A percentile compares a stretch with the other conserved stretches of the same genome.
Evolutionary conservation across 2,797 vertebrate genomes (phyloP).

Genomic region (Dermochelys coriacea): DNA sequence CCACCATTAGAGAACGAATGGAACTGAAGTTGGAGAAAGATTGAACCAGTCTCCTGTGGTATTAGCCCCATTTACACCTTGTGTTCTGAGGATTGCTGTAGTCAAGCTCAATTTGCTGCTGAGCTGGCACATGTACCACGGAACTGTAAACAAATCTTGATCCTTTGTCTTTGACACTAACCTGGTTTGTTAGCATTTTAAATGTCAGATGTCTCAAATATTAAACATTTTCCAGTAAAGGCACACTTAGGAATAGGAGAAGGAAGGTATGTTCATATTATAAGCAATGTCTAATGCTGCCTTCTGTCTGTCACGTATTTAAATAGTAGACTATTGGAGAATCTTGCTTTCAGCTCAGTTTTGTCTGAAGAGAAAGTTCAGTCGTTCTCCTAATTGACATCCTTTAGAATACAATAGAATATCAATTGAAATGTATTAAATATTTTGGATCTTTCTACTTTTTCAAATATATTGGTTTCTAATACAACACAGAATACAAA

Average conservation of each 20-base stretch:
- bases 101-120: background rate
- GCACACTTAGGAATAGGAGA: slow-evolving; percentile 41
- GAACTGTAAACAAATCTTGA: slow-evolving; percentile 5
- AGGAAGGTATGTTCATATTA: background rate
- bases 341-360: slow-evolving; percentile 44
- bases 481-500: too few species aligned
- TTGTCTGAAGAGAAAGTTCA: background rate
- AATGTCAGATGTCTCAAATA: background rate
- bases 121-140: slow-evolving; percentile 8
- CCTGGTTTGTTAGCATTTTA: slow-evolving; percentile 33
- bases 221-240: background rate
- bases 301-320: background rate
- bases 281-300: background rate
- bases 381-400: background rate
- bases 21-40: background rate
- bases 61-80: background rate
- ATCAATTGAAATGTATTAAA: too few species aligned
- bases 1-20: slow-evolving; percentile 4
- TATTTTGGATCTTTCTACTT: too few species aligned
- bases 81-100: background rate
- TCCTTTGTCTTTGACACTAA: slow-evolving; percentile 27
- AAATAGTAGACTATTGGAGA: slow-evolving; percentile 33
- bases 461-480: too few species aligned
- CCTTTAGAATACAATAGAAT: background rate
- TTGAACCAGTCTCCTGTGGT: slow-evolving; percentile 7